phyloP scores from a whole-genome alignment of 2,888 invertebrate species.

The Cyaniris semiargus region DNA sequence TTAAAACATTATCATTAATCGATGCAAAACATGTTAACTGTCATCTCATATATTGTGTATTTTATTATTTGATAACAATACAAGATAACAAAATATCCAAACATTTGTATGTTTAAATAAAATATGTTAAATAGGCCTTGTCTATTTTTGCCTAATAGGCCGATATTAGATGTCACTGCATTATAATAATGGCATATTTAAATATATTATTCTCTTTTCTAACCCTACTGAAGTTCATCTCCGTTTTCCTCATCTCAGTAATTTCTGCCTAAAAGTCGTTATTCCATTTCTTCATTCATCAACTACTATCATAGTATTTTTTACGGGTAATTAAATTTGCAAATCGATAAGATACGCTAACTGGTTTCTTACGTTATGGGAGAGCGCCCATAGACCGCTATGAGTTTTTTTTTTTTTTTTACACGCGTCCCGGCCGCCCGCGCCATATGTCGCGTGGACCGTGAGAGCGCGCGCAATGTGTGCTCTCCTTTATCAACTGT shows the following conservation, averaged over 20 bases:
- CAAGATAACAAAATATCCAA: neutral
- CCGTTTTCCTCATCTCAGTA: neutral
- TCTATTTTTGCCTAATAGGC: constrained; percentile 5
- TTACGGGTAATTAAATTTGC: constrained; percentile 36
- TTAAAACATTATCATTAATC: neutral
- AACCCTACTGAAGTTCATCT: neutral
- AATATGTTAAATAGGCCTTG: neutral
- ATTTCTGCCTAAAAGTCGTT: neutral
- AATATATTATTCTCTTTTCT: neutral
- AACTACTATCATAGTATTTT: constrained; percentile 30
- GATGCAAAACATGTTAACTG: neutral
- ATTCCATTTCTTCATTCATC: neutral
- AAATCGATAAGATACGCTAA: constrained; percentile 32
- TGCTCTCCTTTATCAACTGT: constrained; percentile 64
- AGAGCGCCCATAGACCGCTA: constrained; percentile 70
- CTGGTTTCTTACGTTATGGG: constrained; percentile 55
- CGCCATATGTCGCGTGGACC: constrained; percentile 77
- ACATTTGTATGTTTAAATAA: neutral
- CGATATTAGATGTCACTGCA: constrained; percentile 1
- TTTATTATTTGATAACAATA: constrained; percentile 7
- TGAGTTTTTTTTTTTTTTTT: constrained; percentile 59
- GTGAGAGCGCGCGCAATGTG: constrained; percentile 78
- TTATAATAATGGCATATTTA: neutral
- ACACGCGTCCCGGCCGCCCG: constrained; percentile 76
- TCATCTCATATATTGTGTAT: neutral